A percentile compares a stretch with the other conserved stretches of the same genome.
Conservation (phyloP, 2,797 vertebrate species). For the Paratrypauchen microcephalus region DNA sequence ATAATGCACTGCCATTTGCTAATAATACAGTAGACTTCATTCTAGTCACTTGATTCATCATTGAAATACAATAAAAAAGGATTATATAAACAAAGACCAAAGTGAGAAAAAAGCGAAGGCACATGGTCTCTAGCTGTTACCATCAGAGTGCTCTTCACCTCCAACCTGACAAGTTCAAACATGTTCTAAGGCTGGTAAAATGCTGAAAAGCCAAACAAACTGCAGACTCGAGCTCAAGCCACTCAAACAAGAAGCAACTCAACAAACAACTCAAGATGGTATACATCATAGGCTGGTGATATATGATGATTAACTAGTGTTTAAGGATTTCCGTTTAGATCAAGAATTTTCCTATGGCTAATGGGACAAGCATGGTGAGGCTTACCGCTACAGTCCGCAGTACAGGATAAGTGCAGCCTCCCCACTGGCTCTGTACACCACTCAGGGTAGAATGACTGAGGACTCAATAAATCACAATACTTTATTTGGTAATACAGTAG, state of each 20-base stretch:
- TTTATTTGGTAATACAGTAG: neutral
- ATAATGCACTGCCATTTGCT: neutral
- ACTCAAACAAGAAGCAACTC: neutral
- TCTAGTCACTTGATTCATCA: neutral
- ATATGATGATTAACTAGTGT: constrained; percentile 16
- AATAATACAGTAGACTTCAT: neutral
- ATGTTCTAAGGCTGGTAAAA: constrained; percentile 47
- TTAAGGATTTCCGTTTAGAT: constrained; percentile 31
- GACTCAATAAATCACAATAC: neutral
- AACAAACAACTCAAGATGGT: constrained; percentile 23
- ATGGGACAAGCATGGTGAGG: constrained; percentile 54
- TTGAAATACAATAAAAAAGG: neutral
- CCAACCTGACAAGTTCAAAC: constrained; percentile 45
- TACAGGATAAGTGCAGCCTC: constrained; percentile 26
- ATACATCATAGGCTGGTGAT: constrained; percentile 28
- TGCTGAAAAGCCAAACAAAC: constrained; percentile 36
- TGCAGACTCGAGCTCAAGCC: constrained; percentile 13
- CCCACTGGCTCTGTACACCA: constrained; percentile 30
- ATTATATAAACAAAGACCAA: constrained; percentile 12
- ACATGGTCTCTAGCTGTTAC: constrained; percentile 24
- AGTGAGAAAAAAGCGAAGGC: constrained; percentile 20
- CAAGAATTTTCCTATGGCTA: constrained; percentile 49
- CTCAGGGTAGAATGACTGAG: constrained; percentile 50
- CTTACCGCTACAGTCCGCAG: constrained; percentile 51
- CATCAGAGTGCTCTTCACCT: constrained; percentile 47